Base-by-base conservation (phyloP, 1,140 invertebrate genomes). In the Thaumetopoea pityocampa region DNA sequence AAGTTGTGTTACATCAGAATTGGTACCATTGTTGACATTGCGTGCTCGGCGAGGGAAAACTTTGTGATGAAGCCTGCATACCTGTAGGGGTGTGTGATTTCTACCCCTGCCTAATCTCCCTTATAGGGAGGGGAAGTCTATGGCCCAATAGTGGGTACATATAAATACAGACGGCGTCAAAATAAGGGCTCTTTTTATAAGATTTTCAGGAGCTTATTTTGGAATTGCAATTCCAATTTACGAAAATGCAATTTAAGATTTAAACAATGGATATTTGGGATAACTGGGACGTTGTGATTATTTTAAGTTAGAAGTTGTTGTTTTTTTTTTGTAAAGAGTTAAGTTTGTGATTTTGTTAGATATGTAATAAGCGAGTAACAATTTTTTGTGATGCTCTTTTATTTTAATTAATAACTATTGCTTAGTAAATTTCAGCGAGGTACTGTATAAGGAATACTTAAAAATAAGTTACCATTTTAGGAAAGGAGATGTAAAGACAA, bases 271-370 rank as follows among this genome's bases (percentile, higher is more conserved):
- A 22, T 15, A 14, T 18, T 29, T 20, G 35, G 32, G 16, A 36
- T 30, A 22, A 8, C 26, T 42, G 41, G 33, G 45, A 23, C 35
- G 42, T 43, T 49, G 52, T 56, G 44, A 46, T 49, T 41, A 37
- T 29, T 45, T 44, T 54, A 53, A 52, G 40, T 45, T 53, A 20
- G 14, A 42, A 22, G 32, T 49, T 53, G 53, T 62, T 61, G 27
- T 61, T 65, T 20, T 53, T 51, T 55, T 68, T 56, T 64, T 67
- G 57, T 64, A 62, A 52, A 1, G 54, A 67, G 59, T 73, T 69
- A 71, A 65, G 70, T 74, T 74, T 70, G 65, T 64, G 47, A 56
- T 62, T 64, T 53, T 63, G 51, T 36, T 48, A 45, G 35, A 23
- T 53, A 57, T 46, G 29, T 49, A 59, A 36, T 55, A 37, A 41